Conservation (phyloP, 2,888 invertebrate species). For the Drosophila meridionalis region DNA sequence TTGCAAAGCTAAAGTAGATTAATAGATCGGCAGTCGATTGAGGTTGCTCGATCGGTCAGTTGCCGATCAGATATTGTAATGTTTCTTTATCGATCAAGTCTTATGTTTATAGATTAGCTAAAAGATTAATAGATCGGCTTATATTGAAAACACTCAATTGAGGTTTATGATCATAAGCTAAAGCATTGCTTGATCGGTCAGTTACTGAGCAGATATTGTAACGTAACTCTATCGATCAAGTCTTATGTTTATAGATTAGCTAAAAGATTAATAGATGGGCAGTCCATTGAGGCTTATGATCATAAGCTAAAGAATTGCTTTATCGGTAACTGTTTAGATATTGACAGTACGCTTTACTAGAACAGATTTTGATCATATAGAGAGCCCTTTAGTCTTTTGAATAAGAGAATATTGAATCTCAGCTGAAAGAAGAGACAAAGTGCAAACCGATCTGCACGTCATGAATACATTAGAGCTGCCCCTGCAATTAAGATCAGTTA, state of each 20-base stretch:
- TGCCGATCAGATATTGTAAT: background rate
- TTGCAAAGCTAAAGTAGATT: background rate
- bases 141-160: background rate
- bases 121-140: background rate
- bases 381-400: background rate
- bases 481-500: slow-evolving; percentile 2
- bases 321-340: background rate
- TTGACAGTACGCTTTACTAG: background rate
- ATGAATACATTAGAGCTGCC: background rate
- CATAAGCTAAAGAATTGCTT: background rate
- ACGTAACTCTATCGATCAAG: background rate
- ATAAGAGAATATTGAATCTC: background rate
- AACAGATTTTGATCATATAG: background rate
- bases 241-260: background rate
- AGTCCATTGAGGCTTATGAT: background rate
- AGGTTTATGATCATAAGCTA: background rate
- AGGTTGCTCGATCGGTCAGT: background rate
- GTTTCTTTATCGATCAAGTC: background rate
- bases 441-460: background rate
- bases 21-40: background rate
- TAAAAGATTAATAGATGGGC: background rate
- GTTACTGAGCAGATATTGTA: background rate
- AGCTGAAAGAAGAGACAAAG: background rate
- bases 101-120: background rate
- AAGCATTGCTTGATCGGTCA: background rate